These are phyloP conservation scores for Noturus placidus DNA, from an alignment of 2,113 vertebrate genomes.

Conservation along the genomic window DNA sequence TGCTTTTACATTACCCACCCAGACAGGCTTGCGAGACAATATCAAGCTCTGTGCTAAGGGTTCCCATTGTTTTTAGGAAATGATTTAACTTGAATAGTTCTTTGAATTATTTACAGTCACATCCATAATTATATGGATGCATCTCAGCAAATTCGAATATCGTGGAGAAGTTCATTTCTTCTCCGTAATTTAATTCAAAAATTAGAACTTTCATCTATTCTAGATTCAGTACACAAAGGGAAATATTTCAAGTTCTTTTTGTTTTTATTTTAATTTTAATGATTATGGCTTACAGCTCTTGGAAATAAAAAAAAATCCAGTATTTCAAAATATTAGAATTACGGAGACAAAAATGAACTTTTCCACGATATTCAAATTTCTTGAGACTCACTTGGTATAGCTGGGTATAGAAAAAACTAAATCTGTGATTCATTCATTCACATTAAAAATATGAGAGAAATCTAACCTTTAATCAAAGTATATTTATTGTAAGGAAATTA, in stretches of 20 bases:
- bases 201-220: too few relatives aligned
- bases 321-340: too few relatives aligned
- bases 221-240: too few relatives aligned
- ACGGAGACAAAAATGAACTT: too few relatives aligned
- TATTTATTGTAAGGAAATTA: background rate
- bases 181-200: too few relatives aligned
- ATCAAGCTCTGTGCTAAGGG: background rate
- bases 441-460: background rate
- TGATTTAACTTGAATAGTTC: background rate
- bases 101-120: background rate
- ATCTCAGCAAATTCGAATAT: too few relatives aligned
- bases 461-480: background rate
- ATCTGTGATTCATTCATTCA: background rate
- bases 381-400: background rate
- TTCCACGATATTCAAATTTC: too few relatives aligned
- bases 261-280: too few relatives aligned
- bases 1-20: background rate
- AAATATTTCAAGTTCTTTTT: too few relatives aligned
- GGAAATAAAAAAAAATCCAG: too few relatives aligned
- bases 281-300: too few relatives aligned
- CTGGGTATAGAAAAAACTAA: background rate
- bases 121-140: background rate
- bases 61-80: background rate
- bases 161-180: too few relatives aligned
- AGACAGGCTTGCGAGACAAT: background rate